These are phyloP conservation scores for Hypena proboscidalis DNA, from an alignment of 2,888 invertebrate species.

Conservation along the genomic window DNA sequence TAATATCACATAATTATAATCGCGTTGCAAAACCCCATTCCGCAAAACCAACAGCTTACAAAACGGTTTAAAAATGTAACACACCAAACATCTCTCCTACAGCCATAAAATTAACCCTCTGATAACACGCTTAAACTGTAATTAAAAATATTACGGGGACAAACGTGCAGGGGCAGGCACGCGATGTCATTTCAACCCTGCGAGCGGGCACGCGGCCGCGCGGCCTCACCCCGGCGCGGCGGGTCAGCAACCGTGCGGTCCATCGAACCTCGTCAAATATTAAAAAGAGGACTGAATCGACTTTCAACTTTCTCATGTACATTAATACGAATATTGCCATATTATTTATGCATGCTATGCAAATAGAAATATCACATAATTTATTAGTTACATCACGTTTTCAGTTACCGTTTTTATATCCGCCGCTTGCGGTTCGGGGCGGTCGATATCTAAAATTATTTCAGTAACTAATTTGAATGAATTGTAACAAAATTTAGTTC, in stretches of 20 bases:
- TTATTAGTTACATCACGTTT: slow-evolving; percentile 6
- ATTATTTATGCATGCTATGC: slow-evolving; percentile 32
- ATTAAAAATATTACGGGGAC: not conserved
- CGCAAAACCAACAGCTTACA: not conserved
- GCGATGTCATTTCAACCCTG: slow-evolving; percentile 52
- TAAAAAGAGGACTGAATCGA: slow-evolving; percentile 66
- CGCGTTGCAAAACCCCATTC: too few species aligned
- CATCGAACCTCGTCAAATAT: slow-evolving; percentile 71
- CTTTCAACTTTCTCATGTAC: slow-evolving; percentile 59
- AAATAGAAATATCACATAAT: slow-evolving; percentile 23
- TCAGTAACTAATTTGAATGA: too few species aligned
- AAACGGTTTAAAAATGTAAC: not conserved
- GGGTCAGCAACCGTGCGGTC: slow-evolving; percentile 60
- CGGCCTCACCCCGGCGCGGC: slow-evolving; percentile 9
- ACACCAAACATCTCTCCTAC: not conserved
- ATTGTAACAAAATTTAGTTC: not conserved
- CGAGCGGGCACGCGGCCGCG: slow-evolving; percentile 24
- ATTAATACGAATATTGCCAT: slow-evolving; percentile 37
- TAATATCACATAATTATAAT: too few species aligned
- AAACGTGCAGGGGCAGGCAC: slow-evolving; percentile 11
- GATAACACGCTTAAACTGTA: slow-evolving; percentile 1
- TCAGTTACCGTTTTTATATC: not conserved
- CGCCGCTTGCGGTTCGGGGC: not conserved
- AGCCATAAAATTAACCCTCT: not conserved
- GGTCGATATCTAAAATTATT: not conserved